Conservation (phyloP, 2,797 vertebrate species). For the Aselliscus stoliczkanus region DNA sequence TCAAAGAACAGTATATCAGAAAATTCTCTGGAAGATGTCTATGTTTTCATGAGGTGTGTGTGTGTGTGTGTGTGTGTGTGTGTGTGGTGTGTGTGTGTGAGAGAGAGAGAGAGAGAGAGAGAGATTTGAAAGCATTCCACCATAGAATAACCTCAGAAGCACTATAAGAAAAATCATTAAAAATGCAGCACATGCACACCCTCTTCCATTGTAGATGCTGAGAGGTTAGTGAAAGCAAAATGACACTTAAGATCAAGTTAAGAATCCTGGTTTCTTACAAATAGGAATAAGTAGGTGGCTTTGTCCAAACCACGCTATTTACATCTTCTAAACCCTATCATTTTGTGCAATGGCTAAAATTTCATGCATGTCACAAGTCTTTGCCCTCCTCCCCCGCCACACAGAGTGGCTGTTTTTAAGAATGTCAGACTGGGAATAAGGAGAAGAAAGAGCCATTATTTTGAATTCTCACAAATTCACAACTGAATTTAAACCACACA, state of each 20-base stretch:
- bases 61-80: not conserved
- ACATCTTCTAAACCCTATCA: slow-evolving; percentile 35
- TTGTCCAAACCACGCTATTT: slow-evolving; percentile 50
- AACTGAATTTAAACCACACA: not conserved
- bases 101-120: no score
- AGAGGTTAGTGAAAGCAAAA: not conserved
- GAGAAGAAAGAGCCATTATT: slow-evolving; percentile 25
- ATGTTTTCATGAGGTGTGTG: not conserved
- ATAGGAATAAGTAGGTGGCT: slow-evolving; percentile 49
- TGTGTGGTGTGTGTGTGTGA: not conserved
- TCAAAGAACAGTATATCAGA: slow-evolving; percentile 47
- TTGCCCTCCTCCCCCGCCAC: not conserved
- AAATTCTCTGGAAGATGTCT: slow-evolving; percentile 53
- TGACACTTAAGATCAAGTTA: slow-evolving; percentile 49
- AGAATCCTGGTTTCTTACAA: slow-evolving; percentile 47
- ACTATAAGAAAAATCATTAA: slow-evolving; percentile 57
- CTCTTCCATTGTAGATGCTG: fast-evolving
- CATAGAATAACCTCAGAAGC: slow-evolving; percentile 44
- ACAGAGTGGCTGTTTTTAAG: slow-evolving; percentile 24
- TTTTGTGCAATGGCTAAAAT: slow-evolving; percentile 48
- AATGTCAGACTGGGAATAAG: not conserved
- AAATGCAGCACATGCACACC: slow-evolving; percentile 38
- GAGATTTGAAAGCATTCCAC: not conserved
- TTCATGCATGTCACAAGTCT: slow-evolving; percentile 13
- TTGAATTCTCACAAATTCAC: not conserved